Evolutionary conservation across 1,140 invertebrate genomes (phyloP).

Genomic region (Drosophila ohnishii): DNA sequence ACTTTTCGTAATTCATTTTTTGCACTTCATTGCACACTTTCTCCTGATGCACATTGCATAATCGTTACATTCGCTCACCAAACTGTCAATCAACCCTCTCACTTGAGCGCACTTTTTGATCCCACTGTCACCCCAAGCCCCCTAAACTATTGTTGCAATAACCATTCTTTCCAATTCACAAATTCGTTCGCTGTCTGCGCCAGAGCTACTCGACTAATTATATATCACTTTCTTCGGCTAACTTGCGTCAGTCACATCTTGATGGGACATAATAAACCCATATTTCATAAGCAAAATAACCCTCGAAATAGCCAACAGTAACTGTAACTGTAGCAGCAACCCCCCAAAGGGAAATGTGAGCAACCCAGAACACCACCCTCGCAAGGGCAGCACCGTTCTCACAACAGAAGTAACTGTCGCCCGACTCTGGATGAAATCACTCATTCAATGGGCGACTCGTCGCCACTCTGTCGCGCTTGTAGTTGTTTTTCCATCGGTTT

Average conservation of each 20-base stretch:
- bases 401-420: conserved; percentile 25
- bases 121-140: conserved; percentile 1
- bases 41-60: conserved; percentile 39
- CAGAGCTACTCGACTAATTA: conserved; percentile 57
- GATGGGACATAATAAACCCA: conserved; percentile 67
- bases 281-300: conserved; percentile 68
- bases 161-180: conserved; percentile 36
- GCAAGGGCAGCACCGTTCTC: conserved; percentile 14
- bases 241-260: conserved; percentile 60
- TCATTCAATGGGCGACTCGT: conserved; percentile 63
- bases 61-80: conserved; percentile 24
- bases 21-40: conserved; percentile 29
- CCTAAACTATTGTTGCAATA: conserved; percentile 17
- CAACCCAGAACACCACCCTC: conserved; percentile 32
- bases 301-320: conserved; percentile 29
- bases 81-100: conserved; percentile 53
- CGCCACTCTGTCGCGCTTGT: conserved; percentile 67
- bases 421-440: conserved; percentile 58
- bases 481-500: conserved; percentile 36
- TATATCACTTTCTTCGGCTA: conserved; percentile 62
- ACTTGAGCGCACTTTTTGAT: conserved; percentile 18
- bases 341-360: conserved; percentile 28
- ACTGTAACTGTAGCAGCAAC: conserved; percentile 25
- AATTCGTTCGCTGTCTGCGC: conserved; percentile 10
- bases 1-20: conserved; percentile 26